phyloP scores from a whole-genome alignment of 1,140 invertebrate species.

The Pogonus chalceus region DNA sequence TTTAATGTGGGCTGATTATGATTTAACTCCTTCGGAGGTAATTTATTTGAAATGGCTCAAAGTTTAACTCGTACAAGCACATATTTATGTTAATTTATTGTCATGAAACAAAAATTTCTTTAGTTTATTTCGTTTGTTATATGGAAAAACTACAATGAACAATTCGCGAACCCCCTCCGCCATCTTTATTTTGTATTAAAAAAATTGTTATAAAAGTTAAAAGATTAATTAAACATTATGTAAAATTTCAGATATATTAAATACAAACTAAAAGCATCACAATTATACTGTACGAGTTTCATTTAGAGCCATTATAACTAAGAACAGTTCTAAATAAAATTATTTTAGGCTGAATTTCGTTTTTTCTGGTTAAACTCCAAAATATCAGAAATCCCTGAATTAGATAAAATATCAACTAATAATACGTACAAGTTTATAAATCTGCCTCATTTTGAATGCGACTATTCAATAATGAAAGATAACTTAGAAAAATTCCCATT shows the following conservation, averaged over 20 bases:
- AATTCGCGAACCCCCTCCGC: no score
- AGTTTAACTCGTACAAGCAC: slow-evolving; percentile 2
- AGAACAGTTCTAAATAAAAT: no score
- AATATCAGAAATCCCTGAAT: slow-evolving; percentile 46
- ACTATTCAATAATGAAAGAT: slow-evolving; percentile 34
- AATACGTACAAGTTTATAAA: slow-evolving; percentile 44
- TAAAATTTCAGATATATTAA: no score
- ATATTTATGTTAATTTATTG: no score
- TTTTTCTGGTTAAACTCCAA: slow-evolving; percentile 65
- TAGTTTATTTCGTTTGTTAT: no score
- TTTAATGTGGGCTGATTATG: slow-evolving; percentile 69
- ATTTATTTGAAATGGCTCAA: slow-evolving; percentile 21
- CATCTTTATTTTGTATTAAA: no score
- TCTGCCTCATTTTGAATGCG: not conserved
- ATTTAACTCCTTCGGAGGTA: slow-evolving; percentile 71
- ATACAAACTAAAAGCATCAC: no score
- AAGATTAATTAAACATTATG: no score
- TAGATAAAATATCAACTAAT: slow-evolving; percentile 28
- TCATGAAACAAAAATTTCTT: no score
- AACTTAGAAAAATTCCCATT: slow-evolving; percentile 32
- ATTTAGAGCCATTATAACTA: no score
- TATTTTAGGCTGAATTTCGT: slow-evolving; percentile 63
- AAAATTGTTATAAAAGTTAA: no score
- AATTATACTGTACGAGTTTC: no score
- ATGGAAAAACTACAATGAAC: not conserved